Evolutionary conservation across 2,797 vertebrate species (phyloP).

Genomic region (Sebastes hubbsi): DNA sequence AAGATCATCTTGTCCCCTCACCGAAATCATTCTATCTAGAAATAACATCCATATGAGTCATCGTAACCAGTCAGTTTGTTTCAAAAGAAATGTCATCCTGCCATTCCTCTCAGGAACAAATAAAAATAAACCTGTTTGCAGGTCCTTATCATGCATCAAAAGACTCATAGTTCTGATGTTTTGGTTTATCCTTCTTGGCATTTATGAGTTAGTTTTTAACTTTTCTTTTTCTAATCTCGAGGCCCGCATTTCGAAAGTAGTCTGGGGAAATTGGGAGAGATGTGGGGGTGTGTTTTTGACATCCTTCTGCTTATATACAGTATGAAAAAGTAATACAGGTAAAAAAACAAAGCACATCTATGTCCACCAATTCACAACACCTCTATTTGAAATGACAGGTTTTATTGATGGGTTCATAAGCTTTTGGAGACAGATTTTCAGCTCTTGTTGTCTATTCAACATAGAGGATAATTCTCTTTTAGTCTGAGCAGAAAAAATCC

Average conservation of each 20-base stretch:
- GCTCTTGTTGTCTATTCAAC: conserved; percentile 5
- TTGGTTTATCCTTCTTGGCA: background rate
- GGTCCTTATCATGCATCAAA: background rate
- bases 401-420: conserved; percentile 4
- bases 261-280: background rate
- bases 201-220: background rate
- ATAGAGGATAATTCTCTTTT: conserved; percentile 4
- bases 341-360: background rate
- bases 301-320: background rate
- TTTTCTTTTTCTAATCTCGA: background rate
- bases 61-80: background rate
- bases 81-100: conserved; percentile 11
- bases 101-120: background rate
- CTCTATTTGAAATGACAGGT: conserved; percentile 6
- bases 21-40: background rate
- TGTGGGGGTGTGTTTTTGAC: background rate
- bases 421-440: conserved; percentile 12
- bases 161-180: background rate
- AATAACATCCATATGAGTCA: conserved; percentile 10
- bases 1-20: background rate
- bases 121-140: background rate
- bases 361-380: background rate
- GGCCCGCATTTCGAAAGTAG: background rate
- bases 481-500: no score
- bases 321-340: background rate